A percentile compares a stretch with the other conserved stretches of the same genome.
phyloP scores from a whole-genome alignment of 2,113 vertebrate species.

The Rallus limicola region DNA sequence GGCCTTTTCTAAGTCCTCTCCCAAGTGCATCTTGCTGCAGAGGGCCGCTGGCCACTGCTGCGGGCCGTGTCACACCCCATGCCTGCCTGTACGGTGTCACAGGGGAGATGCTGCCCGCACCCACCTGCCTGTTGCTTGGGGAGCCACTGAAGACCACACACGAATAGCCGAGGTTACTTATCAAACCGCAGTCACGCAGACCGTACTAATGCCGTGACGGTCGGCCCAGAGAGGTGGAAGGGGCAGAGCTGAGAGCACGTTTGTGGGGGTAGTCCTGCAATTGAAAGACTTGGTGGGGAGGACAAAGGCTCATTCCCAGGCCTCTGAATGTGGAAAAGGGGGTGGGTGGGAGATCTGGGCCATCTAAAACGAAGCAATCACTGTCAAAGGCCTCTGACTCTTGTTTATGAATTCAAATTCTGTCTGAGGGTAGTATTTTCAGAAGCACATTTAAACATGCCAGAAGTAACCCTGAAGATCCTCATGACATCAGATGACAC shows the following conservation, averaged over 20 bases:
- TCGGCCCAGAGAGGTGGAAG: not conserved
- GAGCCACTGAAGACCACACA: accelerated
- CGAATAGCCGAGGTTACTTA: not conserved
- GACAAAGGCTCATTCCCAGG: not conserved
- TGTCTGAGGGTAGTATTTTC: not conserved
- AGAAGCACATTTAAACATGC: not conserved
- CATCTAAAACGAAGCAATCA: not conserved
- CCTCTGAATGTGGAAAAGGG: not conserved
- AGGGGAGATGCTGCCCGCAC: not conserved
- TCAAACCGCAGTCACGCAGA: accelerated
- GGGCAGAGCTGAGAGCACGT: not conserved
- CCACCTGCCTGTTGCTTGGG: not conserved
- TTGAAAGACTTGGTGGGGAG: not conserved
- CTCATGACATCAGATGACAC: not conserved
- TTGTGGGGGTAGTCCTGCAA: not conserved
- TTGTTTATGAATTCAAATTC: not conserved
- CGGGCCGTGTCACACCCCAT: not conserved
- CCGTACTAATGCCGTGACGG: accelerated
- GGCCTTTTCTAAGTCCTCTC: not conserved
- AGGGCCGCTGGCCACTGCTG: not conserved
- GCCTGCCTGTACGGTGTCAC: not conserved
- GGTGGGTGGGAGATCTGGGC: not conserved
- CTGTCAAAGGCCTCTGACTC: not conserved
- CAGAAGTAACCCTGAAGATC: not conserved
- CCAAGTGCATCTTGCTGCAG: not conserved